Base-by-base conservation (phyloP, 1,140 invertebrate species). In the Aphelinus atriplicis region DNA sequence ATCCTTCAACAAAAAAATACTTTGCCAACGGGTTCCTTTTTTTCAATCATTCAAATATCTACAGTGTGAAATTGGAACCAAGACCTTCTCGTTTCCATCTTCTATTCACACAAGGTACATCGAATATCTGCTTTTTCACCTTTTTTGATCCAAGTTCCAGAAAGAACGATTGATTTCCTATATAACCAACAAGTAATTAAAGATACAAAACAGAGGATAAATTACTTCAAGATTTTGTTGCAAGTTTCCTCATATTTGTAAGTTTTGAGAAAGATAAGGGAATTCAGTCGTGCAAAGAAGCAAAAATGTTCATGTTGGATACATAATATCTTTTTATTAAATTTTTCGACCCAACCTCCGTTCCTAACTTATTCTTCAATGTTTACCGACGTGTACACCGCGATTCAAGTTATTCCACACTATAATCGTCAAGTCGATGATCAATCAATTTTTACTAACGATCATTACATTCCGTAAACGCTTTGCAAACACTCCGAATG, bases 31-130 rank as follows among this genome's bases (percentile, higher is more conserved):
- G 26, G 26, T 26, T 26, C 26, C 26, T 26, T 70, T 57, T 60
- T 67, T 46, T 63, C 63, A 62, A 68, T 55, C 43, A 62, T 7
- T 62, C 67, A 73, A 73, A 58, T 68, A 74, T 74, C 64, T 74
- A 68, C 50, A 46, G 50, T 53, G 57, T 74, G 3, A 74, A 74
- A 74, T 62, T n/a, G 68, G 62, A 68, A 61, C 9, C 56, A 53
- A 63, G 10, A 57, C 7, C 46, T 46, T n/a, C 42, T 66, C 26
- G 26, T 26, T 65, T 51, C 55, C n/a, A 58, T 66, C 9, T 47
- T 68, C 43, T 55, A 47, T 53, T 3, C 56, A 47, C 10, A 58
- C 48, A 65, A 10, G 55, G 4, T 58, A 9, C 3, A 56, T 55
- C n/a, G 7, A 53, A 53, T 0, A 4, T 56, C 56, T 5, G 7